Conservation (phyloP, 2,113 vertebrate species). For the Daphoenositta chrysoptera region DNA sequence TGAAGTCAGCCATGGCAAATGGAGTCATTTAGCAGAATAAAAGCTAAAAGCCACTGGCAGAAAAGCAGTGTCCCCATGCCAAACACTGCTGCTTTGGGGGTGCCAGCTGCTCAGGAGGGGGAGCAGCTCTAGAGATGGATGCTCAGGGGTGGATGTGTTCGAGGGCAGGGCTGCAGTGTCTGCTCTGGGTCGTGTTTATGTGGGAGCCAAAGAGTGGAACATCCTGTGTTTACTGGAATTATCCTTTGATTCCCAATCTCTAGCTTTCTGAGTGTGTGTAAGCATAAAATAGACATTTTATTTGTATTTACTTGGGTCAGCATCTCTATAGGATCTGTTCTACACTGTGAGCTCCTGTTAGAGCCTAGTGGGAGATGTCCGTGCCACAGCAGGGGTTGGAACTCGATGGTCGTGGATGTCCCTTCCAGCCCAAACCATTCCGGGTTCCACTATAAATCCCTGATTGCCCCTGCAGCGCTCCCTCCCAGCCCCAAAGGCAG, state of each 20-base stretch:
- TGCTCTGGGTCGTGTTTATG: neutral
- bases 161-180: neutral
- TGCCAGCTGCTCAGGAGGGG: neutral
- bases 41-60: neutral
- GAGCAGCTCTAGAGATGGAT: accelerated
- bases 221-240: neutral
- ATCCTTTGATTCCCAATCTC: neutral
- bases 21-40: neutral
- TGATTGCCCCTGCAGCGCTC: accelerated
- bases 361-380: no score
- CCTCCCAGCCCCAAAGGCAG: neutral
- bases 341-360: accelerated
- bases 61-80: neutral
- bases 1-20: neutral
- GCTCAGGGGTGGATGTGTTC: neutral
- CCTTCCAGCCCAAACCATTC: neutral
- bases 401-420: neutral
- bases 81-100: neutral
- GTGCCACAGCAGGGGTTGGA: neutral
- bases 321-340: neutral
- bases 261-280: accelerated
- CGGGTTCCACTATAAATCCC: accelerated
- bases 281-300: accelerated
- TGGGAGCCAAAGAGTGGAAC: neutral
- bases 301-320: neutral